Base-by-base conservation (phyloP, 1,140 invertebrate species). In the Aradophagus sp. region DNA sequence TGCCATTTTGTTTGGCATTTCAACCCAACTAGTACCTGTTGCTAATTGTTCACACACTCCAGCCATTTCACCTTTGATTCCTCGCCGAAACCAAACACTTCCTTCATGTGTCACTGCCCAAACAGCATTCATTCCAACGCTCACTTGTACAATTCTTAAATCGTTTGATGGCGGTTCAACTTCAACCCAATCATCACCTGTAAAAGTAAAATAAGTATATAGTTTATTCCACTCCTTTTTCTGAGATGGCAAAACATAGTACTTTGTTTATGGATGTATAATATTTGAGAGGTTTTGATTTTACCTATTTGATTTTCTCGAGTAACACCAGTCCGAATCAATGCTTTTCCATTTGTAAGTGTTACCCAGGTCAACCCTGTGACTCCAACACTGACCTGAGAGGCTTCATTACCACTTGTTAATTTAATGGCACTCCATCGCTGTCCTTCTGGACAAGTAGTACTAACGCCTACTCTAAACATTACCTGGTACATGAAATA, bases 51-150 rank as follows among this genome's bases (percentile, higher is more conserved):
- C 91, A 72, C 90, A 92, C 47, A 89, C 84, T 12, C 89, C 91
- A 17, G 90, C 87, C 56, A 87, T 87, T 75, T 90, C 90, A 3
- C 91, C 90, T 80, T 91, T 90, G 14, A 96, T 89, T 15, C 95
- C 94, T 84, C 94, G 92, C 68, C 94, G 87, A 80, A 96, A 96
- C 94, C 94, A 97, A n/a, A 96, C 93, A 77, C 90, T 90, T 50
- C 91, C 90, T 78, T 95, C 92, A 75, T 93, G 91, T 36, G 92
- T 93, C 5, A 96, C 84, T 61, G 92, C 94, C 96, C 96, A 97
- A 5, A 96, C 92, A 2, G 91, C 87, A 87, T 93, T 90, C n/a
- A 87, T 89, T 2, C 96, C 95, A 12, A 96, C 93, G 50, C 93
- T 92, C 3, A 97, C 85, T 82, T 94, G 92, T 26, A 88, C 81